Evolutionary conservation across 2,113 vertebrate genomes (phyloP).

Genomic region (Seriola dumerili): DNA sequence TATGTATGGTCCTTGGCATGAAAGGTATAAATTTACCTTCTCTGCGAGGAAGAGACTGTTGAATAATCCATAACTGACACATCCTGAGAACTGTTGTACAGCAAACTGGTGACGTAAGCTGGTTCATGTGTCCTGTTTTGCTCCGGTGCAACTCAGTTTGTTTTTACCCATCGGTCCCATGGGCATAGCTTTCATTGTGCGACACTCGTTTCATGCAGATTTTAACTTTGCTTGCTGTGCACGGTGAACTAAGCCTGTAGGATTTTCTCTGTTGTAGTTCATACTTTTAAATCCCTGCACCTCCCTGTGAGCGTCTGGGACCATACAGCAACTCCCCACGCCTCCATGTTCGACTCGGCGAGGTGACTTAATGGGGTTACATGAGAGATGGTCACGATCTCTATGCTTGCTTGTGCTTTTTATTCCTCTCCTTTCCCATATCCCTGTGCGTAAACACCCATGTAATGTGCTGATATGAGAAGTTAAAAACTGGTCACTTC

Average conservation of each 20-base stretch:
- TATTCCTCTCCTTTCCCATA: conserved; percentile 7
- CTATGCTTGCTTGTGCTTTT: conserved; percentile 41
- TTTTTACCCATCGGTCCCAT: conserved; percentile 13
- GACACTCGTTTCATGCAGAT: conserved; percentile 40
- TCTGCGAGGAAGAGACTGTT: not conserved
- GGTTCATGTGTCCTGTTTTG: conserved; percentile 6
- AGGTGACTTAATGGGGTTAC: conserved; percentile 78
- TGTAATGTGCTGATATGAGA: conserved; percentile 58
- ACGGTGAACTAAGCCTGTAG: conserved; percentile 48
- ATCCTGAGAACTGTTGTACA: not conserved
- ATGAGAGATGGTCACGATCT: conserved; percentile 61
- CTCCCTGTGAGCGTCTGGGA: conserved; percentile 43
- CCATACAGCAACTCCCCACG: conserved; percentile 31
- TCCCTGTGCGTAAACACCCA: conserved; percentile 62
- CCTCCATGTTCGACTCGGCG: conserved; percentile 34
- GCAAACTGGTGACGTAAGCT: conserved; percentile 12
- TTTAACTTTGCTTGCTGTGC: conserved; percentile 47
- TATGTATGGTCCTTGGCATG: not conserved
- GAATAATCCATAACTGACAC: conserved; percentile 2
- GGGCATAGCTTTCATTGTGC: conserved; percentile 25
- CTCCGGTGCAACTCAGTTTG: conserved; percentile 11
- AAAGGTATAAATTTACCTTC: conserved; percentile 2
- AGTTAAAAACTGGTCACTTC: conserved; percentile 35
- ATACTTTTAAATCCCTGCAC: conserved; percentile 57
- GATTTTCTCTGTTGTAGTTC: conserved; percentile 51